Evolutionary conservation across 2,888 invertebrate genomes (phyloP), one percentile per base, ranked within the genome.

Genomic region (Meandrusa payeni): DNA sequence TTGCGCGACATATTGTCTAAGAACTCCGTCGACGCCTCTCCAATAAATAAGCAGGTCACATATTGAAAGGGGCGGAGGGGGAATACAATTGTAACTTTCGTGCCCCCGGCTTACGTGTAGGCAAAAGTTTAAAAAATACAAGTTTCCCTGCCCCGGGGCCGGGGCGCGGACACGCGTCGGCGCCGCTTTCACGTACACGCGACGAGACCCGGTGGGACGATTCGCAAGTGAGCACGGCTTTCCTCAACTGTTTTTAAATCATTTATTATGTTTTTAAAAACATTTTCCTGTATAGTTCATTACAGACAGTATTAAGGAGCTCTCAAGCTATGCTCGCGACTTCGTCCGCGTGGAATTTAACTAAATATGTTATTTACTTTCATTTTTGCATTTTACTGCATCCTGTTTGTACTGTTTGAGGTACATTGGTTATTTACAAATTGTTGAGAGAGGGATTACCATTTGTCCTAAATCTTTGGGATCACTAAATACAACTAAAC

Each of bases 21-120:
- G 77, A 86, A 82, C 83, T 82, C 80, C 67, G 69, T 71, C 82
- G 76, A 76, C 81, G 83, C 76, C 66, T 82, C 76, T 77, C 77
- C 81, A 80, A 86, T 87, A 87, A 86, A 86, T 85, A 86, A 86
- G 74, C 87, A 83, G 86, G 86, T 86, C 87, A 87, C 87, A 87
- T 86, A 87, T 86, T 86, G 86, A 81, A 83, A 75, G 80, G 76
- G 81, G 79, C 65, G 68, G 65, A 76, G 79, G 75, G 79, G 70
- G 79, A 80, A 85, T 72, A 83, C 86, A 86, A 87, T 87, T 85
- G 86, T 83, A 87, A 87, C 83, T 87, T 87, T 83, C 71, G 64
- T 72, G 68, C 73, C 69, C 61, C 69, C 73, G 63, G 71, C 77
- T 77, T 76, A 77, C 72, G 76, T 66, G 73, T 72, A 76, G 79